Conservation (phyloP, 2,113 vertebrate species). For the Atherinomorus stipes region DNA sequence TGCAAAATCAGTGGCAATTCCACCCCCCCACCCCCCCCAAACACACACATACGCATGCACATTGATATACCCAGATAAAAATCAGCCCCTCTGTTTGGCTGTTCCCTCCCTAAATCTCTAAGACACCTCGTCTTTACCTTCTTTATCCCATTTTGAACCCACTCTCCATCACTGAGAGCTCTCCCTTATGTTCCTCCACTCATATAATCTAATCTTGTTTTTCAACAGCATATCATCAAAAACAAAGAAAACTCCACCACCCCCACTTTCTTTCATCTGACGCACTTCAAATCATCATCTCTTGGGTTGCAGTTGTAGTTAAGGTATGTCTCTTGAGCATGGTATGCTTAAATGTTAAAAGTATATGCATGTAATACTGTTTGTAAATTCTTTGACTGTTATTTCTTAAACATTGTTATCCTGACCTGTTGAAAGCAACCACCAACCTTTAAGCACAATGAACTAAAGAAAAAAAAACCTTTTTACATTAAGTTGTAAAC, state of each 20-base stretch:
- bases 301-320: slow-evolving; percentile 49
- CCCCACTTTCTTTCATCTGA: slow-evolving; percentile 22
- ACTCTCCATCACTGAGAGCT: slow-evolving; percentile 28
- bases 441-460: neutral
- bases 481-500: neutral
- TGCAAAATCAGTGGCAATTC: slow-evolving; percentile 88
- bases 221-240: slow-evolving; percentile 18
- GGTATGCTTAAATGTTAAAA: slow-evolving; percentile 20
- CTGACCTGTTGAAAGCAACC: neutral
- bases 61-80: slow-evolving; percentile 23
- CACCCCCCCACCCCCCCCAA: slow-evolving; percentile 36
- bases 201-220: slow-evolving; percentile 25
- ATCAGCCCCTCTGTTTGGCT: slow-evolving; percentile 24
- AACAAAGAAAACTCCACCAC: slow-evolving; percentile 15
- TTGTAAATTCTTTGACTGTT: neutral
- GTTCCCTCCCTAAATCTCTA: slow-evolving; percentile 41
- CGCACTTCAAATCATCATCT: slow-evolving; percentile 41
- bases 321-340: slow-evolving; percentile 8
- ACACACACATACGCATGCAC: slow-evolving; percentile 2
- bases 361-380: slow-evolving; percentile 23
- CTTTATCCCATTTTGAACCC: slow-evolving; percentile 29
- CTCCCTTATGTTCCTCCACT: slow-evolving; percentile 37
- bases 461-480: neutral
- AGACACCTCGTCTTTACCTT: slow-evolving; percentile 31
- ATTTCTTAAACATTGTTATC: neutral